phyloP scores from a whole-genome alignment of 2,797 vertebrate species.

The Manis pentadactyla region DNA sequence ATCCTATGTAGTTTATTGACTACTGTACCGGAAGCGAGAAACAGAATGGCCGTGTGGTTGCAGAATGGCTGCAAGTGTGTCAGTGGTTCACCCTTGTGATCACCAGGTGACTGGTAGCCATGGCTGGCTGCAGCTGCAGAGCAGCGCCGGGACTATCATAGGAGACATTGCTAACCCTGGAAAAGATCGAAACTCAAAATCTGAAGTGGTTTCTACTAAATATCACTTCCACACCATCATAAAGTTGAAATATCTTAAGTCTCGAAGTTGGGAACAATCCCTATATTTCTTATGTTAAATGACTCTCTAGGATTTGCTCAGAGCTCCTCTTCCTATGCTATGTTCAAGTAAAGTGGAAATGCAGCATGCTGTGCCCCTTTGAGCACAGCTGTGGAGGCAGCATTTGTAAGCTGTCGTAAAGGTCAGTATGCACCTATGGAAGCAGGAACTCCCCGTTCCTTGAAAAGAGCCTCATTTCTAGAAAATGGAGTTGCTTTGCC shows the following conservation, averaged over 20 bases:
- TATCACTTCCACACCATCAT: not conserved
- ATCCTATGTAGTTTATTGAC: not conserved
- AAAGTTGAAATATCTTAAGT: not conserved
- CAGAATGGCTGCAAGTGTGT: not conserved
- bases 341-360: not conserved
- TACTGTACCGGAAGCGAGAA: not conserved
- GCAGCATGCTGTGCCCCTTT: not conserved
- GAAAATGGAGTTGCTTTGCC: not conserved
- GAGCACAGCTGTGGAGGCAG: not conserved
- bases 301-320: not conserved
- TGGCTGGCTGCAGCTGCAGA: no score
- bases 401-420: not conserved
- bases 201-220: not conserved
- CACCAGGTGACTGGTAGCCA: accelerated
- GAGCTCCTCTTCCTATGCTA: not conserved
- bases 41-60: not conserved
- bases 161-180: not conserved
- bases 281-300: not conserved
- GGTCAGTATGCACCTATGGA: not conserved
- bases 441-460: not conserved
- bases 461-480: not conserved
- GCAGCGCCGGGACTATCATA: no score
- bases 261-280: not conserved
- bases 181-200: not conserved
- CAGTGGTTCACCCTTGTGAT: not conserved